phyloP scores from a whole-genome alignment of 2,113 vertebrate species.

The Alosa alosa region DNA sequence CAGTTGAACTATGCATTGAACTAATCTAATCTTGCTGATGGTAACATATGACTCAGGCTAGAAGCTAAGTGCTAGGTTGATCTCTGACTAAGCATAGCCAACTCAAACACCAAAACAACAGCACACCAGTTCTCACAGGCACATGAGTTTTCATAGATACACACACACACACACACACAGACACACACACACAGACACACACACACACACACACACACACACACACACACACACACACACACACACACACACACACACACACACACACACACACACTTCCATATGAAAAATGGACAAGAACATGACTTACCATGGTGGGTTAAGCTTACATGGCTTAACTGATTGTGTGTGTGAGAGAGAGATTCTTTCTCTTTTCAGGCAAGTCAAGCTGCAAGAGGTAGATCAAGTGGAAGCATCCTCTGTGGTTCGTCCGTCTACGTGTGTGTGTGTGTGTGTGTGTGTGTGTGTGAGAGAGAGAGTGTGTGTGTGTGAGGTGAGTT shows the following conservation, averaged over 20 bases:
- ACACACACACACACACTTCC: background rate
- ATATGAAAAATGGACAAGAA: background rate
- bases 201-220: slow-evolving; percentile 17
- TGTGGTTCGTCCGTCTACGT: background rate
- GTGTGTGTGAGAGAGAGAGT: background rate
- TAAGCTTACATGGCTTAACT: slow-evolving; percentile 4
- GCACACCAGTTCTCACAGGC: background rate
- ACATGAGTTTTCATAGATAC: background rate
- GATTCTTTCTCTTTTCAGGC: background rate
- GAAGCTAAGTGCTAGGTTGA: background rate
- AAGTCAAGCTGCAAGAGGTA: background rate
- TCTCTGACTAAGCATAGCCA: background rate
- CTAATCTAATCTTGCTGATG: background rate
- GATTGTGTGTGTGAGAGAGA: background rate
- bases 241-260: slow-evolving; percentile 1
- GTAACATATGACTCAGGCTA: background rate
- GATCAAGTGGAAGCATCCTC: background rate
- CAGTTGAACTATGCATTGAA: background rate
- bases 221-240: background rate
- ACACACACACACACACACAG: background rate
- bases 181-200: slow-evolving; percentile 5
- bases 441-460: slow-evolving; percentile 1
- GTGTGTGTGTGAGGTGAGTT: background rate
- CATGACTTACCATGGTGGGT: background rate
- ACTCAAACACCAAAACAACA: background rate